Conservation (phyloP, 2,113 vertebrate genomes). For the Empidonax alnorum region DNA sequence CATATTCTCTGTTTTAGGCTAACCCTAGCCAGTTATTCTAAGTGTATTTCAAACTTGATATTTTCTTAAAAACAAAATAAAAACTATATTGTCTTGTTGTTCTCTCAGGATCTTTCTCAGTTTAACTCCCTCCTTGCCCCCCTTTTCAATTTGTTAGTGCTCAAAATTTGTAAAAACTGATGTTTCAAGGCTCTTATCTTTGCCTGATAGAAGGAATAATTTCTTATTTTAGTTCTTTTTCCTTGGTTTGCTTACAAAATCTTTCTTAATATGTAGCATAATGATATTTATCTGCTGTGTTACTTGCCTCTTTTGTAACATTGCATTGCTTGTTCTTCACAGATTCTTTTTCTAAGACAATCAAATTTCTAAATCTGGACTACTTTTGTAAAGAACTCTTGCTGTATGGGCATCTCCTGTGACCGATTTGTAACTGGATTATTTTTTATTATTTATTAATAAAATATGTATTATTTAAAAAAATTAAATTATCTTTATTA, state of each 20-base stretch:
- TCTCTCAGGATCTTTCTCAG: background rate
- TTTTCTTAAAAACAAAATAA: background rate
- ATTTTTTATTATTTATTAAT: background rate
- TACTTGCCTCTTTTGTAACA: background rate
- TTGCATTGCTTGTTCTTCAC: background rate
- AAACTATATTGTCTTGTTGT: background rate
- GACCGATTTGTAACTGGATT: background rate
- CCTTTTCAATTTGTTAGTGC: background rate
- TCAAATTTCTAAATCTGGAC: background rate
- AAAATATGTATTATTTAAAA: background rate
- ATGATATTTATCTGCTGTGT: background rate
- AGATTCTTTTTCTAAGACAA: background rate
- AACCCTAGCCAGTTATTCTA: background rate
- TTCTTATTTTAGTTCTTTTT: background rate
- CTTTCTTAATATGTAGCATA: background rate
- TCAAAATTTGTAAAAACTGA: background rate
- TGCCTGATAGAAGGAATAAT: background rate
- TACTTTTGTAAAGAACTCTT: background rate
- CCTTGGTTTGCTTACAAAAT: background rate
- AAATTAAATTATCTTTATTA: background rate
- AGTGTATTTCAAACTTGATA: background rate
- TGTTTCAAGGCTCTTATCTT: background rate
- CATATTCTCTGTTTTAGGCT: background rate
- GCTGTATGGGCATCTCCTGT: rapidly evolving
- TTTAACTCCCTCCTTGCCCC: background rate